A percentile compares a stretch with the other conserved stretches of the same genome.
These are phyloP conservation scores for Sinohyriopsis cumingii DNA, from an alignment of 2,888 invertebrate species.

Conservation along the genomic window DNA sequence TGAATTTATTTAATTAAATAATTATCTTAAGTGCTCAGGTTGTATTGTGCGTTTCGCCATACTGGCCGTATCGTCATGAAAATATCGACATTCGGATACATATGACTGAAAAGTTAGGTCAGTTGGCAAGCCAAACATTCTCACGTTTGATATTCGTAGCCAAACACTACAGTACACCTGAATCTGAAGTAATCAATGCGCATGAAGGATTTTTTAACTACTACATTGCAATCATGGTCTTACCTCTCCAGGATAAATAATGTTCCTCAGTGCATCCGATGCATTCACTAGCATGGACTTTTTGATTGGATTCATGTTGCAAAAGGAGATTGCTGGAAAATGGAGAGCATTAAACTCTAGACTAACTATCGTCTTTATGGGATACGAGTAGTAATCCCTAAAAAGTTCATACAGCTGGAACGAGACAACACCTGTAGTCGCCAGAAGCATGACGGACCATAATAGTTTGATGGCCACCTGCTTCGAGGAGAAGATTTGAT, in stretches of 20 bases:
- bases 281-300: constrained; percentile 10
- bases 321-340: constrained; percentile 53
- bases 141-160: no score
- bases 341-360: constrained; percentile 38
- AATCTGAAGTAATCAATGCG: not conserved
- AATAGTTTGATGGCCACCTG: constrained; percentile 20
- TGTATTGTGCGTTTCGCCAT: no score
- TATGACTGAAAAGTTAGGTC: no score
- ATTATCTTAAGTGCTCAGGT: no score
- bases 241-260: constrained; percentile 19
- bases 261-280: constrained; percentile 16
- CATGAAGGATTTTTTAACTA: not conserved
- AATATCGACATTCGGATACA: no score
- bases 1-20: no score
- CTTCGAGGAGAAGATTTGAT: constrained; percentile 23
- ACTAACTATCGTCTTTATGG: constrained; percentile 36
- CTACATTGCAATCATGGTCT: not conserved
- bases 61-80: no score
- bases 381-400: constrained; percentile 32
- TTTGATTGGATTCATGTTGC: constrained; percentile 52
- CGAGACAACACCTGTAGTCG: constrained; percentile 19
- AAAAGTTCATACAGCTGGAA: constrained; percentile 28
- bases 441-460: constrained; percentile 36
- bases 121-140: no score
- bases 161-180: no score